A percentile compares a stretch with the other conserved stretches of the same genome.
Evolutionary conservation across 2,797 vertebrate species (phyloP).

Genomic region (Adelosebastes latens): DNA sequence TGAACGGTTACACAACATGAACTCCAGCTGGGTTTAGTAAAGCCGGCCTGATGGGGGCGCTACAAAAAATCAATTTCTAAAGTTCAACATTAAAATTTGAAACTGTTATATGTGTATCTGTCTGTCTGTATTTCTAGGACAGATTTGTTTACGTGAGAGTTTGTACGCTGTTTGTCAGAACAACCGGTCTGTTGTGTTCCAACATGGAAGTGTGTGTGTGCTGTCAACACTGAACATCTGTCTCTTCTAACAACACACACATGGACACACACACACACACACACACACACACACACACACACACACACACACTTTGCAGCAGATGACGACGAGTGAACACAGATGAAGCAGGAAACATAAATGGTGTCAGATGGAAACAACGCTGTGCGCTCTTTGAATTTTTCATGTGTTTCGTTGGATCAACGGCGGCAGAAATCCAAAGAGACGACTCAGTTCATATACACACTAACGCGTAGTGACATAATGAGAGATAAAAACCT

Average conservation of each 20-base stretch:
- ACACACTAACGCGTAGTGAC: background rate
- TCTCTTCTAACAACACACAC: background rate
- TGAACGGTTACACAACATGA: background rate
- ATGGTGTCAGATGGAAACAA: constrained; percentile 23
- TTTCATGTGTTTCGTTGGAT: constrained; percentile 9
- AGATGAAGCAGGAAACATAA: background rate
- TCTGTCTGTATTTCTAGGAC: background rate
- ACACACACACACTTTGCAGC: too few species aligned
- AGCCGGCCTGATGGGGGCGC: background rate
- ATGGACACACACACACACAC: background rate
- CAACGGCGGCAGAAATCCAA: background rate
- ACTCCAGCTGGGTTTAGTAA: background rate
- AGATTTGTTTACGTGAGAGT: constrained; percentile 14
- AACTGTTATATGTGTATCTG: background rate
- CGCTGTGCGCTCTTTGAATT: constrained; percentile 17
- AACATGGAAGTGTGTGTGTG: background rate
- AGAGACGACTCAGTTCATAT: background rate
- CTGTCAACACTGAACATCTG: constrained; percentile 28
- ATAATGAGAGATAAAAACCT: background rate
- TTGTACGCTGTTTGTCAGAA: constrained; percentile 1
- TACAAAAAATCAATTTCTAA: background rate
- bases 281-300: background rate
- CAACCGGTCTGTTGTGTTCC: constrained; percentile 4
- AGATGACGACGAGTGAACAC: too few species aligned
- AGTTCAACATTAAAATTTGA: background rate